These are phyloP conservation scores for Danionella dracula DNA, from an alignment of 2,797 vertebrate species.

Conservation along the genomic window DNA sequence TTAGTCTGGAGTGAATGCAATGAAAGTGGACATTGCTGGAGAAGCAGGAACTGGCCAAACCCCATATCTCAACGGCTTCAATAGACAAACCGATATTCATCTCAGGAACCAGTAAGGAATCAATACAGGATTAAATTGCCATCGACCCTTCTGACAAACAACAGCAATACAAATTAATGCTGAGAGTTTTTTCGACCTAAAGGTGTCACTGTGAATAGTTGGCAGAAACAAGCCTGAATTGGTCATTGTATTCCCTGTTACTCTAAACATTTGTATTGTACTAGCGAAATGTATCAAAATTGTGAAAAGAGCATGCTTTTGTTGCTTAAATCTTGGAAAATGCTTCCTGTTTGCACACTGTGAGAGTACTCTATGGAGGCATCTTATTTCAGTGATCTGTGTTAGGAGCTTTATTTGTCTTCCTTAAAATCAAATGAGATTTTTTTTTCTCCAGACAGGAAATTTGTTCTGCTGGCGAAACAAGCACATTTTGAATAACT, in stretches of 20 bases:
- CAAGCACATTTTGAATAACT: constrained; percentile 42
- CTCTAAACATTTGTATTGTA: neutral
- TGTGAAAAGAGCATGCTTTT: neutral
- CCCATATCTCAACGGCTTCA: constrained; percentile 4
- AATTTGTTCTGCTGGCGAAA: constrained; percentile 37
- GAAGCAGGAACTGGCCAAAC: constrained; percentile 22
- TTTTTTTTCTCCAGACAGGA: constrained; percentile 38
- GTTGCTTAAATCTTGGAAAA: neutral
- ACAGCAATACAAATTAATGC: constrained; percentile 26
- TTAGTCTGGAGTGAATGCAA: neutral
- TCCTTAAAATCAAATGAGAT: constrained; percentile 16
- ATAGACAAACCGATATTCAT: constrained; percentile 35
- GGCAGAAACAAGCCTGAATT: neutral
- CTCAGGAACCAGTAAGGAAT: constrained; percentile 20
- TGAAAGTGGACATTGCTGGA: neutral
- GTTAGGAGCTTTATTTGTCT: constrained; percentile 10
- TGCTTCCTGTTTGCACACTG: neutral
- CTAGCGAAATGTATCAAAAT: constrained; percentile 2
- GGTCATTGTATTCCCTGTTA: constrained; percentile 8
- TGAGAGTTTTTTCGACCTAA: constrained; percentile 7
- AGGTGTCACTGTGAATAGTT: constrained; percentile 2
- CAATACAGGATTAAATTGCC: constrained; percentile 32
- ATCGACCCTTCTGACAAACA: constrained; percentile 19
- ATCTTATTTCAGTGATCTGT: constrained; percentile 18
- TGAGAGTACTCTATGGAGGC: constrained; percentile 27